These are phyloP conservation scores for Pogonus chalceus DNA, from an alignment of 1,140 invertebrate species.

Conservation along the genomic window DNA sequence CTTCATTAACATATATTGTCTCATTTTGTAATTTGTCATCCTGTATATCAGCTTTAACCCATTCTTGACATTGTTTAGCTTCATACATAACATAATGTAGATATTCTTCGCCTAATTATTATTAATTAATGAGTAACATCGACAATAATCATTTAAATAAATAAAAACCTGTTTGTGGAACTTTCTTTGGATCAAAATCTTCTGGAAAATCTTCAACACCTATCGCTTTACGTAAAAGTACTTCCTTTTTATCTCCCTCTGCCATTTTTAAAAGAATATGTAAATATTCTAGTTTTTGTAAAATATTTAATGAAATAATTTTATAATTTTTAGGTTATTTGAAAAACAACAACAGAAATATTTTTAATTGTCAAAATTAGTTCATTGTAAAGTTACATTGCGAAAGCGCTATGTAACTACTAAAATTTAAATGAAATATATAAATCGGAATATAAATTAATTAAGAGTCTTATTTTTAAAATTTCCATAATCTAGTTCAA, in stretches of 20 bases:
- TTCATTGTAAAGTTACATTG: too few species aligned
- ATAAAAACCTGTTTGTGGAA: constrained; percentile 26
- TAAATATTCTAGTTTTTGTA: too few species aligned
- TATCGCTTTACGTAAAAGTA: constrained; percentile 25
- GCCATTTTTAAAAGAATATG: too few species aligned
- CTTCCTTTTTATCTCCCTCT: constrained; percentile 20
- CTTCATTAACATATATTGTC: constrained; percentile 18
- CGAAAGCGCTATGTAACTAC: too few species aligned
- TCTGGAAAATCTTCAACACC: constrained; percentile 26
- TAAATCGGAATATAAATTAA: too few species aligned
- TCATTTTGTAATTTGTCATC: constrained; percentile 22
- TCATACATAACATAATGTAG: constrained; percentile 32
- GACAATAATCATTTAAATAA: constrained; percentile 2
- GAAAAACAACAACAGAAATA: too few species aligned
- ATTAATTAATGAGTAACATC: constrained; percentile 10
- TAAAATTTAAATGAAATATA: too few species aligned
- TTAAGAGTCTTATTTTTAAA: too few species aligned
- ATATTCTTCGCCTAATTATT: constrained; percentile 30
- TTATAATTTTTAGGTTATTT: too few species aligned
- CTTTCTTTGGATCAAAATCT: constrained; percentile 29
- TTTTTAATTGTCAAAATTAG: too few species aligned
- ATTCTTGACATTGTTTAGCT: constrained; percentile 24
- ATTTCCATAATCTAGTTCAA: too few species aligned
- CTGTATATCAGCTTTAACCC: constrained; percentile 23
- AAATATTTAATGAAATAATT: too few species aligned